These are phyloP conservation scores for Protobothrops flavoviridis DNA, from an alignment of 2,113 vertebrate species.

Conservation along the genomic window DNA sequence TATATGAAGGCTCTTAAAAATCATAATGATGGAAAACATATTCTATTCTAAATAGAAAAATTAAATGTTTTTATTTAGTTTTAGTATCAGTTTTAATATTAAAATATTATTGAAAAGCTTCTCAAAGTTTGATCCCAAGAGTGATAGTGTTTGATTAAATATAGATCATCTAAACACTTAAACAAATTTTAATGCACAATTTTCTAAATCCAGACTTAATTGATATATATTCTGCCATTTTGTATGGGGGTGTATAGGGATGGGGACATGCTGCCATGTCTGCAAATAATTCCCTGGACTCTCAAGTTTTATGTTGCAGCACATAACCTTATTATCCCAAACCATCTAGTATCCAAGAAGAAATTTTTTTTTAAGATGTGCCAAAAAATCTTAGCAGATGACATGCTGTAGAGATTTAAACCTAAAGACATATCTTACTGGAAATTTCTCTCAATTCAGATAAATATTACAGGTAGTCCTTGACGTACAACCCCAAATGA, in stretches of 20 bases:
- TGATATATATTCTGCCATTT: not conserved
- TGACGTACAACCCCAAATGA: not conserved
- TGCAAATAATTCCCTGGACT: not conserved
- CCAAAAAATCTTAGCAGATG: not conserved
- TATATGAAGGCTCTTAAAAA: not conserved
- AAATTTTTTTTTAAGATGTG: not conserved
- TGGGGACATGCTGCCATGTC: not conserved
- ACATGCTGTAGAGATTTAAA: not conserved
- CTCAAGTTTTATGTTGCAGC: not conserved
- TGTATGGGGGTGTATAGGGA: not conserved
- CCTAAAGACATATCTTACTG: not conserved
- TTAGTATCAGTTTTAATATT: not conserved
- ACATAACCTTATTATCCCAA: not conserved
- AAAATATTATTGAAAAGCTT: not conserved
- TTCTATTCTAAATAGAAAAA: not conserved
- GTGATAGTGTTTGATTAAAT: not conserved
- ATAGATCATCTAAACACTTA: not conserved
- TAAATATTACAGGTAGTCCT: not conserved
- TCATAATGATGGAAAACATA: conserved; percentile 18
- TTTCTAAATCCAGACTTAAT: not conserved
- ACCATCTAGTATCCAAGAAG: not conserved
- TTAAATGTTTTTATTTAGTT: conserved; percentile 17
- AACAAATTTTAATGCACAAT: not conserved
- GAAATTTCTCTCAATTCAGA: not conserved
- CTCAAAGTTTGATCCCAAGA: not conserved